Base-by-base conservation (phyloP, 1,140 invertebrate genomes). In the Archivesica marissinica region DNA sequence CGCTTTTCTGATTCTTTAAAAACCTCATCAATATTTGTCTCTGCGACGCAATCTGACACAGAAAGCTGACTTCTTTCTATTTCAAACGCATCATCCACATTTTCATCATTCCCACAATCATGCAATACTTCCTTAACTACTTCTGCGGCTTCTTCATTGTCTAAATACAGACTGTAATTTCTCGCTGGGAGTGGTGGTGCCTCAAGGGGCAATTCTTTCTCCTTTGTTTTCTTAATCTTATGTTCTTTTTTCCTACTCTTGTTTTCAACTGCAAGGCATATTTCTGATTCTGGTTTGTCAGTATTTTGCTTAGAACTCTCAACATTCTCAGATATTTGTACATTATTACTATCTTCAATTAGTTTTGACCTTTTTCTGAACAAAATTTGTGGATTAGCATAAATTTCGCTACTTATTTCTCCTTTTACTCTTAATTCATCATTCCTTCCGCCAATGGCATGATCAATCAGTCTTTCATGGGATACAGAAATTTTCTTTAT, bases 401-500 rank as follows among this genome's bases (percentile, higher is more conserved):
- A 83, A 39, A 83, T 83, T n/a, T 83, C 80, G 1, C 52, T 64
- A 28, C 39, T 66, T 1, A 61, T 38, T 41, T 83, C 70, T 25
- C 59, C 38, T 44, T 59, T 47, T 15, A 25, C 28, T 64, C 38
- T 33, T 4, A 20, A 28, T 2, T 66, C 56, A 23, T 68, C 78
- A 39, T 38, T 3, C 13, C 23, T 54, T 2, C 2, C 3, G 11
- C 59, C 59, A 20, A 35, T 20, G 11, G 68, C 6, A 33, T 72
- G 68, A 23, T 81, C 78, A 25, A 83, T 52, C 25, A 83, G 70
- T 44, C 70, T 56, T 39, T 83, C 80, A 28, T 83, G 70, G 15
- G 80, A 83, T 25, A 75, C 70, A 0, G 80, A 83, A 4, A 83
- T 83, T 28, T 83, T 83, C 80, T 83, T 83, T 15, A 83, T 75